These are phyloP conservation scores for Gobio gobio DNA, from an alignment of 2,113 vertebrate species.

Conservation along the genomic window DNA sequence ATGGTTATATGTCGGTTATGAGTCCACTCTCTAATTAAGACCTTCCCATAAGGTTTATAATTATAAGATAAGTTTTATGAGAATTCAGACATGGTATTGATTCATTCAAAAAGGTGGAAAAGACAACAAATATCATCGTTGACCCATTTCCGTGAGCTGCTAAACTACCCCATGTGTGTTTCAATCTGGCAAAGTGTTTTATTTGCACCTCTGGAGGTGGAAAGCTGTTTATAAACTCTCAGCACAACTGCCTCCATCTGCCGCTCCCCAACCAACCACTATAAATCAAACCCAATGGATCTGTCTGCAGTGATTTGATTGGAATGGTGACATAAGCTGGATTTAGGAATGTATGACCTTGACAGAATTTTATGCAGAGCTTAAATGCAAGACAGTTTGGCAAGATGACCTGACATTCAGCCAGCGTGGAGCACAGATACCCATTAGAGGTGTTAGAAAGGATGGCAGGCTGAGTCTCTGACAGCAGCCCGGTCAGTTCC, in stretches of 20 bases:
- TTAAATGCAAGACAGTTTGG: not conserved
- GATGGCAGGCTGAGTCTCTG: conserved; percentile 54
- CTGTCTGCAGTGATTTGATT: conserved; percentile 3
- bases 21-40: conserved; percentile 18
- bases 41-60: not conserved
- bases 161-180: not conserved
- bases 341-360: conserved; percentile 12
- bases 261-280: not conserved
- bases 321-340: conserved; percentile 23
- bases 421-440: conserved; percentile 60
- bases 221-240: conserved; percentile 28
- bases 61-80: not conserved
- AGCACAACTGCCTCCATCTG: conserved; percentile 39
- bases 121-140: not conserved
- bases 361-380: not conserved
- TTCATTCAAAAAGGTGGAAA: not conserved
- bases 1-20: not conserved
- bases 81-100: not conserved
- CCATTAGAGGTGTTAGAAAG: conserved; percentile 62
- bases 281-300: conserved; percentile 16
- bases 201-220: conserved; percentile 43
- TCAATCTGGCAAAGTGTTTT: conserved; percentile 45
- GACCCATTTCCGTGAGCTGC: not conserved
- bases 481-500: conserved; percentile 58
- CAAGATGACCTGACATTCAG: conserved; percentile 29